A percentile compares a stretch with the other conserved stretches of the same genome.
These are phyloP conservation scores for Drosophila leonis DNA, from an alignment of 2,888 invertebrate genomes.

Conservation along the genomic window DNA sequence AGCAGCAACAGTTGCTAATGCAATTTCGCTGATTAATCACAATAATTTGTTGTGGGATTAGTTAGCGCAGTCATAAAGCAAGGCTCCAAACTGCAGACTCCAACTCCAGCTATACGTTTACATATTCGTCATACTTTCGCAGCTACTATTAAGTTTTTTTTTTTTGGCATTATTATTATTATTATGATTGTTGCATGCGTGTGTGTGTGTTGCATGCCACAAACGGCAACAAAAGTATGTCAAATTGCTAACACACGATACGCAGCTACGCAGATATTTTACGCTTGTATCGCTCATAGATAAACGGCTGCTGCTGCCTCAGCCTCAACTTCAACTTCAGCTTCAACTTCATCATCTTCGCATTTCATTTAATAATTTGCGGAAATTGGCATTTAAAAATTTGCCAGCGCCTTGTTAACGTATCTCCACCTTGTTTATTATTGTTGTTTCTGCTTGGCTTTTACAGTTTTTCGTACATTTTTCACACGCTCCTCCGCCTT, in stretches of 20 bases:
- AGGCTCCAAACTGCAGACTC: conserved; percentile 20
- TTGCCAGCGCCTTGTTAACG: conserved; percentile 75
- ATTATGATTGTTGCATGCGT: conserved; percentile 73
- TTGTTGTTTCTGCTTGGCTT: conserved; percentile 15
- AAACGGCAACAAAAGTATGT: conserved; percentile 67
- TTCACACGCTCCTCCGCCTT: conserved; percentile 72
- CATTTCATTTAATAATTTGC: conserved; percentile 82
- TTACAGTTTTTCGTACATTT: conserved; percentile 45
- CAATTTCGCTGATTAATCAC: conserved; percentile 81
- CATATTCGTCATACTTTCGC: conserved; percentile 80
- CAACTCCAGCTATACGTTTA: conserved; percentile 66
- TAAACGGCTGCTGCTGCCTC: conserved; percentile 54
- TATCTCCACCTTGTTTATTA: conserved; percentile 30
- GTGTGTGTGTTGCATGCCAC: conserved; percentile 37
- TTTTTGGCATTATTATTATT: conserved; percentile 77
- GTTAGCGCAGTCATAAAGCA: conserved; percentile 61
- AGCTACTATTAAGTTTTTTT: conserved; percentile 71
- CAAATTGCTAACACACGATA: conserved; percentile 77
- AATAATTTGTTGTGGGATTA: conserved; percentile 81
- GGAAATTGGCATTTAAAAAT: conserved; percentile 81
- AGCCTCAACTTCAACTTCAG: not conserved
- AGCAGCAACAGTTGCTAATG: conserved; percentile 64
- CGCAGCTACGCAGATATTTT: conserved; percentile 50
- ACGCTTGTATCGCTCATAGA: conserved; percentile 43
- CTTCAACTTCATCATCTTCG: conserved; percentile 56